These are phyloP conservation scores for Sphecodes monilicornis DNA, from an alignment of 2,888 invertebrate genomes.

Conservation along the genomic window DNA sequence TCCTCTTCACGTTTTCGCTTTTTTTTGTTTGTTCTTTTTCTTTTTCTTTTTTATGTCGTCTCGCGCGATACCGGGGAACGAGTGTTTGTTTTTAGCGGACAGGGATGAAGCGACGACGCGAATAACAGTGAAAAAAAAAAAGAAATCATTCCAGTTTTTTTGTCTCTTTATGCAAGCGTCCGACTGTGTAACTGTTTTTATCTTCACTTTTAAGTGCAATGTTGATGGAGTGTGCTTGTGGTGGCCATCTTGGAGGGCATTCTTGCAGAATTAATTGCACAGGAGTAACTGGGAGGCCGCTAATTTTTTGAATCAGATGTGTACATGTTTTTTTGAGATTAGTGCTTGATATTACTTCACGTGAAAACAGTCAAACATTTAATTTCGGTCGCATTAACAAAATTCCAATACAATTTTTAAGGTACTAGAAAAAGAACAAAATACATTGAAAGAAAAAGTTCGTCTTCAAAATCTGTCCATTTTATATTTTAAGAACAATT, in stretches of 20 bases:
- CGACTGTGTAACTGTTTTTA: conserved; percentile 22
- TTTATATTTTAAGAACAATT: background rate
- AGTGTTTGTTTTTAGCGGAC: conserved; percentile 1
- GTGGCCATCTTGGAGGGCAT: background rate
- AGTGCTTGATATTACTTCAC: background rate
- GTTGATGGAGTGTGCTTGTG: conserved; percentile 1
- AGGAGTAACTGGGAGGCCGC: conserved; percentile 17
- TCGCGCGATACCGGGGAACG: background rate
- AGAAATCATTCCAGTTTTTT: conserved; percentile 57
- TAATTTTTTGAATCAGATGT: background rate
- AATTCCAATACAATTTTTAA: background rate
- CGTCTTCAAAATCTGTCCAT: background rate
- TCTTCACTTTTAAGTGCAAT: conserved; percentile 40
- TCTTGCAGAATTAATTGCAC: conserved; percentile 23
- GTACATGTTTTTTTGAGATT: background rate
- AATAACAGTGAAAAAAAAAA: conserved; percentile 32
- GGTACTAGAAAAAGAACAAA: background rate
- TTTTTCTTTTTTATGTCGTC: background rate
- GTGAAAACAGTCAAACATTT: background rate
- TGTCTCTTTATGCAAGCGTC: conserved; percentile 30
- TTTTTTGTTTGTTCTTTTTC: background rate
- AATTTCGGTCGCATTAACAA: background rate
- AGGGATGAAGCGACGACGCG: conserved; percentile 23
- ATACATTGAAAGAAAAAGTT: background rate
- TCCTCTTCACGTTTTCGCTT: background rate